Evolutionary conservation across 37 sponge, comb jelly and placozoan species (phyloP).

Genomic region (Diacarnus erythraeanus): DNA sequence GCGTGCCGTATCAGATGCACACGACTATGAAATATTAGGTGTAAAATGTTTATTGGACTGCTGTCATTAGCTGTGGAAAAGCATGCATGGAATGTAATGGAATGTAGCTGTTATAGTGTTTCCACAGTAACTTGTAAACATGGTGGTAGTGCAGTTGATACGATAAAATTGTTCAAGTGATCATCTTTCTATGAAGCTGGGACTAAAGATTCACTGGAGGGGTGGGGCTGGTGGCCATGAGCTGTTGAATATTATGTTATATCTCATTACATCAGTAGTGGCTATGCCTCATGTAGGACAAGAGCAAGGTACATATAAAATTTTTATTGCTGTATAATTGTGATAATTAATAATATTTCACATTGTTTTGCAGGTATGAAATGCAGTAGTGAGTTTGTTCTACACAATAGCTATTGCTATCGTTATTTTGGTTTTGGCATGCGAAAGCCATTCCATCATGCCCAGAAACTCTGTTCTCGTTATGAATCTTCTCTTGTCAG

Average conservation of each 20-base stretch:
- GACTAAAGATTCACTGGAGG: too few relatives aligned
- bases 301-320: not conserved
- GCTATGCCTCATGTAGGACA: not conserved
- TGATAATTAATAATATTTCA: not conserved
- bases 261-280: not conserved
- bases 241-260: too few relatives aligned
- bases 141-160: not conserved
- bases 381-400: constrained; percentile 25
- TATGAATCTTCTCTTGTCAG: constrained; percentile 34
- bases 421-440: constrained; percentile 30
- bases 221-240: too few relatives aligned
- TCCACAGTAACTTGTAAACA: constrained; percentile 15
- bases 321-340: not conserved
- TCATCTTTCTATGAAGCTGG: too few relatives aligned
- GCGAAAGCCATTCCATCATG: constrained; percentile 24
- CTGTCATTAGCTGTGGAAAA: not conserved
- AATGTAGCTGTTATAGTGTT: not conserved
- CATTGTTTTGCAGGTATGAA: not conserved
- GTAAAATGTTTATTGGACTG: not conserved
- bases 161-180: not conserved
- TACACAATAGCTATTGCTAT: constrained; percentile 36
- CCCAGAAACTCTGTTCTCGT: constrained; percentile 25
- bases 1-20: not conserved
- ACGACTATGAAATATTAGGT: not conserved
- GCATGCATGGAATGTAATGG: not conserved